A percentile compares a stretch with the other conserved stretches of the same genome.
phyloP scores from a whole-genome alignment of 2,113 vertebrate genomes.

The Neofelis nebulosa region DNA sequence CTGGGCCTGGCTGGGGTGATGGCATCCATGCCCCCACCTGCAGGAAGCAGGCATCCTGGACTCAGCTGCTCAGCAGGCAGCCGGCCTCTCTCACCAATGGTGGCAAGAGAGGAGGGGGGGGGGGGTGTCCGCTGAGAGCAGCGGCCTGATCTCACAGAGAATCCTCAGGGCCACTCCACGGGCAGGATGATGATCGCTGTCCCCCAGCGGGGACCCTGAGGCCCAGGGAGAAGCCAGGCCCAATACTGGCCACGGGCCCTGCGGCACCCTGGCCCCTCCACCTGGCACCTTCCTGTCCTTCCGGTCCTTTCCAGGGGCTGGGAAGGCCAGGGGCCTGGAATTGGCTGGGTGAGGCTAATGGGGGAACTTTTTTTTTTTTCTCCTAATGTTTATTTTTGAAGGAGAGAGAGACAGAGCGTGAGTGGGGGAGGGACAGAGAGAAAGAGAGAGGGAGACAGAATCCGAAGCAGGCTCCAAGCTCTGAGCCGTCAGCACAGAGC shows the following conservation, averaged over 20 bases:
- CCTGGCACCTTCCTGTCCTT: background rate
- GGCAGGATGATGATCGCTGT: rapidly evolving
- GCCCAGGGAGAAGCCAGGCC: background rate
- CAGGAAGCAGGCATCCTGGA: background rate
- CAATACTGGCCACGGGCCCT: background rate
- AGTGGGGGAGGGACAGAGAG: no score
- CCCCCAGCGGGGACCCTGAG: background rate
- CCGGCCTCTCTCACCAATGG: background rate
- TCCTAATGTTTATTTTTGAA: no score
- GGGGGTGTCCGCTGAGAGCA: background rate
- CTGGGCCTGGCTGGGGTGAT: rapidly evolving
- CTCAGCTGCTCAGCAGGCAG: background rate
- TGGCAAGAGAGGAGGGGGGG: background rate
- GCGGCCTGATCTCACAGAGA: background rate
- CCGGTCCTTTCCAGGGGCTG: background rate
- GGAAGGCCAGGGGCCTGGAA: background rate
- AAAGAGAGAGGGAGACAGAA: no score
- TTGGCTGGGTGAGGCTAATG: background rate
- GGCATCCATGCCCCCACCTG: rapidly evolving
- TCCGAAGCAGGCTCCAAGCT: no score
- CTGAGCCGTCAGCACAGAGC: no score
- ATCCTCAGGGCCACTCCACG: background rate
- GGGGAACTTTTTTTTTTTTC: background rate
- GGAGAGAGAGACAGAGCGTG: no score
- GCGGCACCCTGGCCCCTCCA: background rate